These are phyloP conservation scores for Sphinx pinastri DNA, from an alignment of 2,888 invertebrate species.

Conservation along the genomic window DNA sequence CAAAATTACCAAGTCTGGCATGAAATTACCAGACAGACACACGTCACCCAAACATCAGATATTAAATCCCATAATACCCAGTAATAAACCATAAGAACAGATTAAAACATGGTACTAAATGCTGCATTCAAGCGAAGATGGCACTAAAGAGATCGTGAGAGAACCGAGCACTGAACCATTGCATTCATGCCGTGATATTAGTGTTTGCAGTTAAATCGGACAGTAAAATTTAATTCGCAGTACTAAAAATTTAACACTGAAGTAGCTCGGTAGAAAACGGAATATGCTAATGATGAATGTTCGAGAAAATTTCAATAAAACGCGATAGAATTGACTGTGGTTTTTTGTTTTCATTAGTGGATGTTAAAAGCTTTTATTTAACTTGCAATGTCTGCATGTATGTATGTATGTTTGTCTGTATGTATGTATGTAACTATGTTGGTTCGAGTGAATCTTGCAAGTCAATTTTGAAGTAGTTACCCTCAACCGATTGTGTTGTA, in stretches of 20 bases:
- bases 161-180: neutral
- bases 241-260: slow-evolving; percentile 13
- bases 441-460: too few species aligned
- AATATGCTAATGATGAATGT: slow-evolving; percentile 20
- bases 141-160: neutral
- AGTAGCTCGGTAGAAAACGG: neutral
- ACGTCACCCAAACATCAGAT: too few species aligned
- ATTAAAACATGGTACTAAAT: neutral
- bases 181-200: neutral
- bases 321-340: neutral
- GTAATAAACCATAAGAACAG: too few species aligned
- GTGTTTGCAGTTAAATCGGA: slow-evolving; percentile 7
- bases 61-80: too few species aligned
- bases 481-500: too few species aligned
- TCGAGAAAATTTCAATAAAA: slow-evolving; percentile 13
- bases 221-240: neutral
- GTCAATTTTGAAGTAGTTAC: too few species aligned
- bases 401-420: too few species aligned
- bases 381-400: too few species aligned
- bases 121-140: neutral
- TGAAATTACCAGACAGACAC: too few species aligned
- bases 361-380: too few species aligned
- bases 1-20: too few species aligned
- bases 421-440: too few species aligned
- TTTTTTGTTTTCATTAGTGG: neutral